Base-by-base conservation (phyloP, 2,888 invertebrate genomes). In the Encarsia formosa region DNA sequence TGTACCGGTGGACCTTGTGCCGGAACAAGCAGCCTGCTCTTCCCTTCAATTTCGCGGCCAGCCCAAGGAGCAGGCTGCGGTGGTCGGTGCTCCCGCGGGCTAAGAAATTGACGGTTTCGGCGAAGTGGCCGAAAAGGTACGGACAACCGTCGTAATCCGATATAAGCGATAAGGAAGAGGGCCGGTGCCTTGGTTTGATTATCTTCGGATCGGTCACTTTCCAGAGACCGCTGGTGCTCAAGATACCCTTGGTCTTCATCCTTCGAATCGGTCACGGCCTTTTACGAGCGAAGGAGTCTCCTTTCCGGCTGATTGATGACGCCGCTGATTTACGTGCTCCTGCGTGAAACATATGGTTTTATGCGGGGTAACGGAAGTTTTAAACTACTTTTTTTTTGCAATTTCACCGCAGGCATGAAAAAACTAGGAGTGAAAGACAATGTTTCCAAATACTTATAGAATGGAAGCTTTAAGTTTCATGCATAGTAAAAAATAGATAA, bases 91-190 rank as follows among this genome's bases (percentile, higher is more conserved):
- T 22, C 9, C 18, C 20, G 11, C 26, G n/a, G 13, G 38, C 41
- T 5, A 46, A 49, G 45, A 39, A 24, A 13, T 49, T 45, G 22
- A 43, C 43, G n/a, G 52, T 19, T 15, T 23, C 46, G 11, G 19
- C 11, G 24, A 56, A 56, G n/a, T 11, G 13, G 11, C 39, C 56
- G 9, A 56, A 43, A 3, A 5, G 5, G 13, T 49, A 16, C 3
- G 49, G 31, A 2, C 42, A 11, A 5, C 55, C 55, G 34, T 56
- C 56, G 38, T 39, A 56, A 26, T 56, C 46, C 29, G 56, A 52
- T 31, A 56, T 49, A 41, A 52, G 41, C 31, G 43, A 26, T 13
- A 56, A n/a, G n/a, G n/a, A n/a, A n/a, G n/a, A n/a, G n/a, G n/a
- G n/a, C n/a, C n/a, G n/a, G n/a, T n/a, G n/a, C n/a, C n/a, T n/a